Conservation (phyloP, 2,113 vertebrate species). For the Serinus canaria region DNA sequence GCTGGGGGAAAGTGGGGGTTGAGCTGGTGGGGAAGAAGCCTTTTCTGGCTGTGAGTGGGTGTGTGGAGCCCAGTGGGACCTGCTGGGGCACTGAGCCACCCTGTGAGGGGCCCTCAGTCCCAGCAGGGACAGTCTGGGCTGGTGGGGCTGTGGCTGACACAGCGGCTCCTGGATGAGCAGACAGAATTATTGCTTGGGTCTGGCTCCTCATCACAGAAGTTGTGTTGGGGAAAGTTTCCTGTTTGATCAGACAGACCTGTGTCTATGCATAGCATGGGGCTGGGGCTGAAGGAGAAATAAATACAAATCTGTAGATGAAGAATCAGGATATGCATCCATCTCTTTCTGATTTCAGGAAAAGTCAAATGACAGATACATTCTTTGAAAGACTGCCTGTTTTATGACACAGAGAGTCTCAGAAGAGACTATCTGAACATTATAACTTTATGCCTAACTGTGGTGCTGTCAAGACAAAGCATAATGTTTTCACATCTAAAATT, state of each 20-base stretch:
- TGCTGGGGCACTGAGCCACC: not conserved
- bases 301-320: not conserved
- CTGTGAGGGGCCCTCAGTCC: accelerated
- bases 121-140: not conserved
- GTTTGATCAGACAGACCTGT: not conserved
- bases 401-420: not conserved
- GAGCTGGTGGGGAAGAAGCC: not conserved
- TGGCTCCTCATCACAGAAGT: not conserved
- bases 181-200: no score
- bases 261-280: not conserved
- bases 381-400: not conserved
- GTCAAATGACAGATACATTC: not conserved
- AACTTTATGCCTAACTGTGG: slow-evolving; percentile 27
- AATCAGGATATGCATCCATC: not conserved
- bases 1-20: accelerated
- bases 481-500: slow-evolving; percentile 11
- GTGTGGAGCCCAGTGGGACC: not conserved
- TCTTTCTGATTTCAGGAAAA: not conserved
- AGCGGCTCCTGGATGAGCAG: not conserved
- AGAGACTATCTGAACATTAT: slow-evolving; percentile 25
- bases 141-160: not conserved
- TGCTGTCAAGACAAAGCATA: slow-evolving; percentile 22
- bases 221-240: not conserved
- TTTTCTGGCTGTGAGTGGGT: not conserved
- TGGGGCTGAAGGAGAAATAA: not conserved